Evolutionary conservation across 2,888 invertebrate genomes (phyloP), one percentile per base, ranked within the genome.

Genomic region (Eupithecia vulgata): DNA sequence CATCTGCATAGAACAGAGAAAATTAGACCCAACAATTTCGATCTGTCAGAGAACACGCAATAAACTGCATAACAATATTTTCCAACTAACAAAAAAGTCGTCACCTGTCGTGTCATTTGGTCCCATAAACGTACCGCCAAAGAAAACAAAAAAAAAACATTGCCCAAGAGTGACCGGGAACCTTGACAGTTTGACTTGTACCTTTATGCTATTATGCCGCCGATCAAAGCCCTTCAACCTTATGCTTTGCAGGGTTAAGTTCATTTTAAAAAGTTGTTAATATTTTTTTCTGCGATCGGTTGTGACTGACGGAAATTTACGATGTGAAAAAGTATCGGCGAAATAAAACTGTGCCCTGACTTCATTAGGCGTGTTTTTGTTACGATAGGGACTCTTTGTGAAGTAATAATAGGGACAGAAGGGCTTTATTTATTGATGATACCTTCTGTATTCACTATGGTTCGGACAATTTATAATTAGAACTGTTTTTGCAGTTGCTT

Each of bases 31-130:
- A 82, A 88, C 85, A 87, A 87, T 79, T 83, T 84, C 82, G 86
- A 86, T 84, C 71, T 37, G 57, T 84, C 76, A 45, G 68, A 82
- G 84, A 87, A 90, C 92, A 92, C 89, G 91, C 91, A 91, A 93
- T 94, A 94, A 94, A 94, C 90, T 89, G 88, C 89, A 87, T 92
- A 93, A 93, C 93, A 88, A 91, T 92, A 91, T 92, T 92, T 91
- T 87, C 84, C 91, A 81, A 80, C 72, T 71, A 67, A 79, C 81
- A 87, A 90, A 91, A 91, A 90, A 86, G 85, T 82, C 92, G 92
- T 93, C 94, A 94, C 94, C 94, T 94, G 94, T 93, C 93, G 93
- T 94, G 94, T 94, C 94, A 94, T 94, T 94, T 94, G 94, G 94
- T 91, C 81, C 90, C 91, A 91, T 92, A 91, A 92, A 91, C 88